Evolutionary conservation across 2,888 invertebrate genomes (phyloP), one percentile per base, ranked within the genome.

Genomic region (Drosophila atripex): DNA sequence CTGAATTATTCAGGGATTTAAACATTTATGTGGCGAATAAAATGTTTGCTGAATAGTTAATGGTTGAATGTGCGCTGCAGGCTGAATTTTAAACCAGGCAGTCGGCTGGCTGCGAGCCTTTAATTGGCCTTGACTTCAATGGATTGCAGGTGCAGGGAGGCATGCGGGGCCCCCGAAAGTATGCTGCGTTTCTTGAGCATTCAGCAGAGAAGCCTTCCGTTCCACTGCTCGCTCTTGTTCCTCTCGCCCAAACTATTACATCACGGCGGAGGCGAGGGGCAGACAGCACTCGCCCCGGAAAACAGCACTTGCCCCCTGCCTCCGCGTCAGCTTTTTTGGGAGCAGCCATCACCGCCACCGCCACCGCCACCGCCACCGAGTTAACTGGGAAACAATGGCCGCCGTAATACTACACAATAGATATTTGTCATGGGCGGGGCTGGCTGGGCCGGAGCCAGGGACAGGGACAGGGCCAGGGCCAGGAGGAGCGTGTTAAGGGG

Each of bases 341-440:
- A 43, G 7, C 32, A 14, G 2, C 18, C 18, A 32, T 43, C 18
- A 18, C 18, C 18, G 18, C 18, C 18, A 32, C 52, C 21, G 18
- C 43, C 18, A 18, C 18, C 18, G 18, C 18, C 18, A 32, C 52
- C 21, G 18, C 43, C 28, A 64, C 64, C 6, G n/a, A n/a, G n/a
- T 32, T 63, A 64, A 66, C 63, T 52, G 63, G 66, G 53, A 65
- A 63, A 65, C 66, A 63, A 63, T 63, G 66, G 68, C 43, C 54
- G 45, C 63, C 54, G 21, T 66, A 64, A 64, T 53, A 45, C 54
- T 38, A 32, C 55, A 64, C 68, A 66, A 68, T 46, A 53, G 68
- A 64, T 64, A 64, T 53, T 46, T 66, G 68, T 21, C 41, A 32
- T 38, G n/a, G 59, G 32, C 18, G 23, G 11, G 35, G 14, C 35